These are phyloP conservation scores for Lepus townsendii DNA, from an alignment of 2,797 vertebrate genomes.

Conservation along the genomic window DNA sequence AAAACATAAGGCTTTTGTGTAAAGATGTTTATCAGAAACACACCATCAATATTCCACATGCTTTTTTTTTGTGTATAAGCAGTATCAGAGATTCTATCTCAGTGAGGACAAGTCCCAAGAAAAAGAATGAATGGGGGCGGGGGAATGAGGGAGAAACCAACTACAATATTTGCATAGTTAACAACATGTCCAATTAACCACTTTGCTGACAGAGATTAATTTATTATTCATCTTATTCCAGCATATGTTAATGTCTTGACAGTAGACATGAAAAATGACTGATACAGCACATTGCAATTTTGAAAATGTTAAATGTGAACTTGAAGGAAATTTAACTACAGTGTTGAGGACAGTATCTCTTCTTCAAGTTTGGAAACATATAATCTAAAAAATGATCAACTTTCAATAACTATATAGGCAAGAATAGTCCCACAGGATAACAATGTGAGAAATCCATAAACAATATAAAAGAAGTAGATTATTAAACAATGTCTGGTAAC, in stretches of 20 bases:
- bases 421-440: constrained; percentile 45
- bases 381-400: constrained; percentile 57
- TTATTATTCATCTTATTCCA: constrained; percentile 89
- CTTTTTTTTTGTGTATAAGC: constrained; percentile 67
- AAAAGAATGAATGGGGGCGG: constrained; percentile 88
- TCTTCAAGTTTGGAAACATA: constrained; percentile 60
- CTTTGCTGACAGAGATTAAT: constrained; percentile 88
- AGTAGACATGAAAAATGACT: constrained; percentile 86
- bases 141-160: constrained; percentile 83
- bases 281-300: constrained; percentile 86
- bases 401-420: constrained; percentile 53
- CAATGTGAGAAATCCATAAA: constrained; percentile 14
- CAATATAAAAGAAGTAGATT: constrained; percentile 20
- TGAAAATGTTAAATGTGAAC: constrained; percentile 85
- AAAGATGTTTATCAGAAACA: constrained; percentile 92
- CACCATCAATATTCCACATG: constrained; percentile 86
- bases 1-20: constrained; percentile 88
- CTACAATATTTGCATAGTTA: constrained; percentile 89
- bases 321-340: constrained; percentile 80
- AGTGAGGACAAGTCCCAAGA: constrained; percentile 88
- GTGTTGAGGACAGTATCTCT: constrained; percentile 40
- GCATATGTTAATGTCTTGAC: constrained; percentile 87
- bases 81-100: constrained; percentile 86
- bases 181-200: constrained; percentile 89
- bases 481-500: neutral